These are phyloP conservation scores for Campoletis raptor DNA, from an alignment of 2,888 invertebrate species.

Conservation along the genomic window DNA sequence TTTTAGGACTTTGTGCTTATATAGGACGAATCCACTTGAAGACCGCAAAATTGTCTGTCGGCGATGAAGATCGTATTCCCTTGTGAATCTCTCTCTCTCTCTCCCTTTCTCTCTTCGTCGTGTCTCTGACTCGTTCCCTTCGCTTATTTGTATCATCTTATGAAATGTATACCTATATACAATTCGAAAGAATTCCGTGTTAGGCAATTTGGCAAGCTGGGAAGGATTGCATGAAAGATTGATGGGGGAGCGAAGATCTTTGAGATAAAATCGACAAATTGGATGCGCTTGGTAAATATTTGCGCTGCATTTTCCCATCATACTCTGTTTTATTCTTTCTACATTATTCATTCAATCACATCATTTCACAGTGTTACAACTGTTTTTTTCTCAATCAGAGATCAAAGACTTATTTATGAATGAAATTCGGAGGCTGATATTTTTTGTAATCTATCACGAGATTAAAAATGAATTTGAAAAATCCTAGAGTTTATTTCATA, in stretches of 20 bases:
- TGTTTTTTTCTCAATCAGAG: no score
- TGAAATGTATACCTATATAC: conserved; percentile 12
- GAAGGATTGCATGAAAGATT: conserved; percentile 58
- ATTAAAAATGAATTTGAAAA: not conserved
- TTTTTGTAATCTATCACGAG: not conserved
- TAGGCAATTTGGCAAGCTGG: conserved; percentile 60
- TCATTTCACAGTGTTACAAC: not conserved
- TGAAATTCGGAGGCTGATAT: not conserved
- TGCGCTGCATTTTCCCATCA: conserved; percentile 16
- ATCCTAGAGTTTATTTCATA: no score
- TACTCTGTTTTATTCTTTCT: not conserved
- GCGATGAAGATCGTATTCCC: conserved; percentile 66
- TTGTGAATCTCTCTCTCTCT: conserved; percentile 42
- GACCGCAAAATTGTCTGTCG: conserved; percentile 60
- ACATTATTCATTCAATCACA: conserved; percentile 1
- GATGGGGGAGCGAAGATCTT: conserved; percentile 50
- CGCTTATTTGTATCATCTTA: conserved; percentile 11
- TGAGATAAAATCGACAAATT: conserved; percentile 45
- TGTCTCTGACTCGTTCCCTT: conserved; percentile 10
- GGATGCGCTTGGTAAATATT: conserved; percentile 14
- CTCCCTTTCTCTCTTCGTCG: conserved; percentile 29
- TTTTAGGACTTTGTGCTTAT: conserved; percentile 59
- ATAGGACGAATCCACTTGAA: conserved; percentile 51
- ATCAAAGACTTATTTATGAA: not conserved
- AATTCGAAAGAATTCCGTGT: conserved; percentile 36